Evolutionary conservation across 2,797 vertebrate genomes (phyloP), one percentile per base, ranked within the genome.

Genomic region (Gobionotothen gibberifrons): DNA sequence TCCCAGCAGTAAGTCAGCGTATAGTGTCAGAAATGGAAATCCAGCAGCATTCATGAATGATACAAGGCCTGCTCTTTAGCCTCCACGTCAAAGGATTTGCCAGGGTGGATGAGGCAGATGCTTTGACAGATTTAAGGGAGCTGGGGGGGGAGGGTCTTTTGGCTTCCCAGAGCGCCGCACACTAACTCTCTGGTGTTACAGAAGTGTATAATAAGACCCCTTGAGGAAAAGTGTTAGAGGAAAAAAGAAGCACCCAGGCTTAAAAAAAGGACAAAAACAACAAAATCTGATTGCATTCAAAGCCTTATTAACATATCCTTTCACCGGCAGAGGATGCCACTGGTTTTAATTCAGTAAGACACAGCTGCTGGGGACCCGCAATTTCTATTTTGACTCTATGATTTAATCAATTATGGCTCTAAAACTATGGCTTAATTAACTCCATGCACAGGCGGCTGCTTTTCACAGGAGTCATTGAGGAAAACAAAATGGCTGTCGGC

Each of bases 121-220:
- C 93, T 94, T 92, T 92, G 89, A 94, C 91, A 93, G 92, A 94
- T 93, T 94, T 93, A 93, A 90, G 87, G 88, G 87, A 90, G 88
- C 87, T 76, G 74, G 85, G 82, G 74, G 85, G 82, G 82, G 89
- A 81, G 89, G 88, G 79, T 91, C 86, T 91, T 88, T 85, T 87
- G 88, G 88, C 83, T 85, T 85, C 91, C 92, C 85, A 85, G 90
- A 73, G 90, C 76, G 85, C 67, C 53, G 84, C 88, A 89, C 90
- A 86, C 89, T 83, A 90, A 93, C 90, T 93, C 93, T 93, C 81
- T 80, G 89, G 90, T 92, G 91, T 90, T 91, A 92, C 90, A 94
- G 90, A 93, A 94, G 93, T 93, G 91, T 88, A 94, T 95, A 95
- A 95, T 95, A 94, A 94, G 92, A 90, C 92, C 94, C 92, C 94